Evolutionary conservation across 2,888 invertebrate species (phyloP).

Genomic region (Chorisops tibialis): DNA sequence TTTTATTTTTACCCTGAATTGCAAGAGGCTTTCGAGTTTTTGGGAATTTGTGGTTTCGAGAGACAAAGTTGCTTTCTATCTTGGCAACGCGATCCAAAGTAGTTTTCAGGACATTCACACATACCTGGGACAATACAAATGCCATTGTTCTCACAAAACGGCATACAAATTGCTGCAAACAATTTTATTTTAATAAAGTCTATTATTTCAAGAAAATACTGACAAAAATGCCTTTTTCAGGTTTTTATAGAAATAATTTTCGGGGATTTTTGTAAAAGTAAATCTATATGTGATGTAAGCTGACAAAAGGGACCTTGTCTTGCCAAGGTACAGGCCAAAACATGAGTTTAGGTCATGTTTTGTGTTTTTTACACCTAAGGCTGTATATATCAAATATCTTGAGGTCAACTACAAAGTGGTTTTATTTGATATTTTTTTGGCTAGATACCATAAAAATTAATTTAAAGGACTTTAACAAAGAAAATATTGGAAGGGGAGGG

Average conservation of each 20-base stretch:
- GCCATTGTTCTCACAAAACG: conserved; percentile 76
- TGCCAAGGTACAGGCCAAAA: no score
- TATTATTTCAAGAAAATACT: no score
- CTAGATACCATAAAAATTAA: neutral
- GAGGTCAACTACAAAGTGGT: no score
- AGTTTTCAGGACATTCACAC: conserved; percentile 73
- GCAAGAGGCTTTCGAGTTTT: conserved; percentile 64
- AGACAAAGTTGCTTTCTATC: conserved; percentile 70
- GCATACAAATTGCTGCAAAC: conserved; percentile 68
- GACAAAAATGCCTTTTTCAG: no score
- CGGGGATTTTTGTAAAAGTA: neutral
- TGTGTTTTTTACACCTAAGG: no score
- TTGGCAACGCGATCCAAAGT: conserved; percentile 70
- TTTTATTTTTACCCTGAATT: conserved; percentile 61
- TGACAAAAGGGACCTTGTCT: no score
- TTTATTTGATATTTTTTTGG: no score
- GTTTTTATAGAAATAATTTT: no score
- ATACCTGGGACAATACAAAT: conserved; percentile 71
- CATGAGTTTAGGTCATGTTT: no score
- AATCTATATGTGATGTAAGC: no score
- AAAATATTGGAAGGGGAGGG: neutral
- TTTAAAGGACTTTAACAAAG: neutral
- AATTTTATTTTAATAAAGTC: conserved; percentile 9
- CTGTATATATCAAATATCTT: no score
- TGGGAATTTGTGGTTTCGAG: conserved; percentile 62